phyloP scores from a whole-genome alignment of 2,113 vertebrate genomes.

The Amazona guildingii region DNA sequence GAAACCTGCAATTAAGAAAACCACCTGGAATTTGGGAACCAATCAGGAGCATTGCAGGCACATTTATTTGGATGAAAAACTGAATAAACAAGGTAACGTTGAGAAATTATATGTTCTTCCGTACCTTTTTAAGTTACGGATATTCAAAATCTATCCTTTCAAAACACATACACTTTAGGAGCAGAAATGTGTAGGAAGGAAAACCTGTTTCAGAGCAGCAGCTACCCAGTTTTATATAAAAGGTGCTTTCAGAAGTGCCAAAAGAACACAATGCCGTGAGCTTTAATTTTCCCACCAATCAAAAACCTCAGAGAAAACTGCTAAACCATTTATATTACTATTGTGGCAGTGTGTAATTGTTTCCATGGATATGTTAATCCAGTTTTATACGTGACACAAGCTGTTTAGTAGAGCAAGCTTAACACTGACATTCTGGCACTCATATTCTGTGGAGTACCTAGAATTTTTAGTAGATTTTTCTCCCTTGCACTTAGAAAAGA shows the following conservation, averaged over 20 bases:
- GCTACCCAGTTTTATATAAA: neutral
- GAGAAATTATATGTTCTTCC: neutral
- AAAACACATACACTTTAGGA: neutral
- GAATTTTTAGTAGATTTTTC: neutral
- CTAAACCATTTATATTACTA: neutral
- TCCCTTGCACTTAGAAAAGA: neutral
- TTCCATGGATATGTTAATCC: neutral
- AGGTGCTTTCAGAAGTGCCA: neutral
- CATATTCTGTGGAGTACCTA: neutral
- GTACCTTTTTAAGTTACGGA: neutral
- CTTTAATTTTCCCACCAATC: neutral
- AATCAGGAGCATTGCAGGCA: neutral
- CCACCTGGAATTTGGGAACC: neutral
- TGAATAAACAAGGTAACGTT: neutral
- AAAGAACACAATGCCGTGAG: neutral
- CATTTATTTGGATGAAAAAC: neutral
- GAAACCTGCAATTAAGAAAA: neutral
- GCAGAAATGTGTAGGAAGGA: neutral
- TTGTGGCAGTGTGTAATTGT: neutral
- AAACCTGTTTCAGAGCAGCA: neutral
- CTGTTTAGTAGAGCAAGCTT: neutral
- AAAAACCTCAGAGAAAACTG: neutral
- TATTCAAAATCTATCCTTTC: neutral
- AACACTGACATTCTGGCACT: neutral
- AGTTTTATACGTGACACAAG: neutral